phyloP scores from a whole-genome alignment of 2,797 vertebrate genomes.

The Sebastes hubbsi region DNA sequence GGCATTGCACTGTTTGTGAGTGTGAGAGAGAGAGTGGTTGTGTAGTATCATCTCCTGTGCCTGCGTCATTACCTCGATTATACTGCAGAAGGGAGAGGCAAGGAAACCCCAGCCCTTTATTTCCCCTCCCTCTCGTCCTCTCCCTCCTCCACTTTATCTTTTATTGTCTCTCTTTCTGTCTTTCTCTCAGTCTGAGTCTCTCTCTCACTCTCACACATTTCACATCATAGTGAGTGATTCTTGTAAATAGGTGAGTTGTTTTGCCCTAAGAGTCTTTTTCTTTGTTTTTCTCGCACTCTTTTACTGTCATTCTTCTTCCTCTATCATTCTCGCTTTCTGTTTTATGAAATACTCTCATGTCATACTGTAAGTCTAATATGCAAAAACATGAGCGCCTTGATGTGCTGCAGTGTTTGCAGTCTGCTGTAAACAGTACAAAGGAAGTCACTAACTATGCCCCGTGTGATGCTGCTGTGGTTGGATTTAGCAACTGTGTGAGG shows the following conservation, averaged over 20 bases:
- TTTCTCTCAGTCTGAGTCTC: conserved; percentile 24
- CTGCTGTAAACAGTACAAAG: conserved; percentile 37
- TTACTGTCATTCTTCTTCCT: not conserved
- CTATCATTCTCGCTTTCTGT: conserved; percentile 16
- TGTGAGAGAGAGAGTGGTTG: not conserved
- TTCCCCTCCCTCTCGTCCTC: conserved; percentile 45
- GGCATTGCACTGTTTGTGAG: conserved; percentile 14
- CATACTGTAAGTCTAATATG: conserved; percentile 1
- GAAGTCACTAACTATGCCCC: conserved; percentile 30
- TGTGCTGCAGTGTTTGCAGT: not conserved
- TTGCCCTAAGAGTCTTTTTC: not conserved
- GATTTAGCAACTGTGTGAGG: not conserved
- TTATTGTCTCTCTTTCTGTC: not conserved
- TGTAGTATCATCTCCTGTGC: conserved; percentile 20
- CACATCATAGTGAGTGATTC: conserved; percentile 31
- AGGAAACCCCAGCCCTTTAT: conserved; percentile 64
- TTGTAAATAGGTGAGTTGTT: conserved; percentile 34
- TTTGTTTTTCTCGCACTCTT: not conserved
- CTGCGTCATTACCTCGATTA: conserved; percentile 68
- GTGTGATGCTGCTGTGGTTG: conserved; percentile 25
- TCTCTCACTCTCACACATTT: conserved; percentile 23
- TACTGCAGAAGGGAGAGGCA: conserved; percentile 48
- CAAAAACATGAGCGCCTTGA: not conserved
- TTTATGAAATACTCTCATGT: not conserved
- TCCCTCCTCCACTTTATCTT: conserved; percentile 37